These are phyloP conservation scores for Tylochromis polylepis DNA, from an alignment of 2,113 vertebrate species.

Conservation along the genomic window DNA sequence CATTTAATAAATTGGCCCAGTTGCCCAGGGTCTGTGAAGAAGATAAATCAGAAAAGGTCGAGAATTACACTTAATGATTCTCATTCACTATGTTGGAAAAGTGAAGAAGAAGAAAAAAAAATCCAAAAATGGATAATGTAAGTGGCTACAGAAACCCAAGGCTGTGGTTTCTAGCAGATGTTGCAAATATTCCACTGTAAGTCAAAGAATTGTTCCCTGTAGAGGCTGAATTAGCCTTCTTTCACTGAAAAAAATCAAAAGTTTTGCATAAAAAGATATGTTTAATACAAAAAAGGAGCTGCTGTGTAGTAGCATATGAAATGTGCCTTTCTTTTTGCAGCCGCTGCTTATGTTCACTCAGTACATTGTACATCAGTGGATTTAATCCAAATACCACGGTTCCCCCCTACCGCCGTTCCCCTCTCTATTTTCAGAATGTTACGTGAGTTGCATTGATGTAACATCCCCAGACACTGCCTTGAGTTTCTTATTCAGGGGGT, in stretches of 20 bases:
- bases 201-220: background rate
- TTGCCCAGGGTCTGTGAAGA: background rate
- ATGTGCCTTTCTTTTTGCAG: conserved; percentile 8
- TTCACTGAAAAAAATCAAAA: background rate
- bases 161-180: background rate
- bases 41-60: background rate
- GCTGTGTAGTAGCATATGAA: background rate
- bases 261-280: background rate
- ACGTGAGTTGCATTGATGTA: conserved; percentile 65
- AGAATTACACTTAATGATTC: background rate
- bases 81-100: background rate
- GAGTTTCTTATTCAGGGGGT: conserved; percentile 60
- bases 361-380: conserved; percentile 47
- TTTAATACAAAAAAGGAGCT: background rate
- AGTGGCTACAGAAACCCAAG: background rate
- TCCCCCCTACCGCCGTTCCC: conserved; percentile 20
- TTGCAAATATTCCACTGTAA: background rate
- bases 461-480: conserved; percentile 38
- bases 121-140: background rate
- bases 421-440: conserved; percentile 53
- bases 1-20: background rate
- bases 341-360: conserved; percentile 26
- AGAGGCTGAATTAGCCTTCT: background rate
- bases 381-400: conserved; percentile 64
- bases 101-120: rapidly evolving